phyloP scores from a whole-genome alignment of 2,797 vertebrate genomes.

The Centroberyx gerrardi region DNA sequence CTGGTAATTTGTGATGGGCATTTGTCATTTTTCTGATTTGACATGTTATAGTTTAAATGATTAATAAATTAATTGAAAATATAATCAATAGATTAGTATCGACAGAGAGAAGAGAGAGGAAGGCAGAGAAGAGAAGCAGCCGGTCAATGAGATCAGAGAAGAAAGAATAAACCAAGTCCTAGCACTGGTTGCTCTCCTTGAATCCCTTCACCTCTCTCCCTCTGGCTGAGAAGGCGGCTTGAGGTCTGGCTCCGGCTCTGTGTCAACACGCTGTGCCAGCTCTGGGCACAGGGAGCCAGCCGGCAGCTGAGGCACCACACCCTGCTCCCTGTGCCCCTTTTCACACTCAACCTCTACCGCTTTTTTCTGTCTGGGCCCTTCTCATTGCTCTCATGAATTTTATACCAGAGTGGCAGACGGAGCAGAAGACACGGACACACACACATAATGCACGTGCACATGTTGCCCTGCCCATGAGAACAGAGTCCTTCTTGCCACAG shows the following conservation, averaged over 20 bases:
- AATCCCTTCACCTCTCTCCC: slow-evolving; percentile 70
- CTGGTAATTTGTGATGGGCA: too few relatives aligned
- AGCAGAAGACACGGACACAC: slow-evolving; percentile 33
- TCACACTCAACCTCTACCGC: slow-evolving; percentile 75
- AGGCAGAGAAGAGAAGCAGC: slow-evolving; percentile 36
- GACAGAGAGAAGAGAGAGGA: slow-evolving; percentile 18
- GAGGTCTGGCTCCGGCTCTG: slow-evolving; percentile 83
- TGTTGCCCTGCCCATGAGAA: slow-evolving; percentile 31
- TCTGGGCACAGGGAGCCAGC: slow-evolving; percentile 68
- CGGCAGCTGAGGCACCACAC: slow-evolving; percentile 73
- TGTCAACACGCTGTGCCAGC: slow-evolving; percentile 84
- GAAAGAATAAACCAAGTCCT: slow-evolving; percentile 45
- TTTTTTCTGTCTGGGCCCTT: slow-evolving; percentile 67
- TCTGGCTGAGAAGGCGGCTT: slow-evolving; percentile 70
- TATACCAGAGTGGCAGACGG: slow-evolving; percentile 81
- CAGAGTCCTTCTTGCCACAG: slow-evolving; percentile 12
- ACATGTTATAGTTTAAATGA: too few relatives aligned
- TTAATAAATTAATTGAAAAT: too few relatives aligned
- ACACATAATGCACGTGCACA: slow-evolving; percentile 6
- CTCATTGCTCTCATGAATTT: slow-evolving; percentile 79
- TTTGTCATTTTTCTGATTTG: too few relatives aligned
- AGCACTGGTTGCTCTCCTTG: slow-evolving; percentile 64
- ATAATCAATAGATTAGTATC: too few relatives aligned
- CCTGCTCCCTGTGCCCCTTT: slow-evolving; percentile 61
- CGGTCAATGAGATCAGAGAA: slow-evolving; percentile 48